A percentile compares a stretch with the other conserved stretches of the same genome.
phyloP scores from a whole-genome alignment of 2,888 invertebrate species.

The Napeogenes sylphis region DNA sequence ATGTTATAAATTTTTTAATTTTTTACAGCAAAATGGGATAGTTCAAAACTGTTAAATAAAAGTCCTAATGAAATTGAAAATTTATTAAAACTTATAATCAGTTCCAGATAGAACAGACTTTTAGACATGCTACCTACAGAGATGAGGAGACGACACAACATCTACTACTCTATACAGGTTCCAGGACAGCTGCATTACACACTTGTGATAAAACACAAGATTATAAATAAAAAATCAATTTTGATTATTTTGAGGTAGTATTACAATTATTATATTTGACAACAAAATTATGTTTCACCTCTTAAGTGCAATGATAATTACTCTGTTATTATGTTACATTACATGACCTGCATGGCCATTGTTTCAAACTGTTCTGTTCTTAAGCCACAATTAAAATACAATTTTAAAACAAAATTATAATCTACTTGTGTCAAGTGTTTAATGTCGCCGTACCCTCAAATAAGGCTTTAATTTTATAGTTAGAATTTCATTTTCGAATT shows the following conservation, averaged over 20 bases:
- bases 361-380: conserved; percentile 9
- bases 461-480: conserved; percentile 24
- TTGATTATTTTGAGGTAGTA: too few relatives aligned
- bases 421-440: conserved; percentile 21
- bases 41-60: conserved; percentile 34
- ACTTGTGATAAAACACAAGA: conserved; percentile 6
- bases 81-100: conserved; percentile 72
- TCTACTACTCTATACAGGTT: conserved; percentile 19
- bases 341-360: conserved; percentile 18
- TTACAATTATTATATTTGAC: too few relatives aligned
- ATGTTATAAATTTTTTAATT: too few relatives aligned
- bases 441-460: conserved; percentile 25
- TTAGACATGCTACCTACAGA: conserved; percentile 60
- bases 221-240: too few relatives aligned
- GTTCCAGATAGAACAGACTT: conserved; percentile 65
- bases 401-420: conserved; percentile 17
- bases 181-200: conserved; percentile 1
- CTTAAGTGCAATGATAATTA: neutral
- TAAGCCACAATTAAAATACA: conserved; percentile 21
- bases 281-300: neutral
- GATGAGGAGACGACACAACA: conserved; percentile 49
- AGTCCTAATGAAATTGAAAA: conserved; percentile 63
- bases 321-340: conserved; percentile 22
- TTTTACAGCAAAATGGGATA: neutral
- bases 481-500: conserved; percentile 19